Base-by-base conservation (phyloP, 2,797 vertebrate species). In the Parotocinclus haroldoi region DNA sequence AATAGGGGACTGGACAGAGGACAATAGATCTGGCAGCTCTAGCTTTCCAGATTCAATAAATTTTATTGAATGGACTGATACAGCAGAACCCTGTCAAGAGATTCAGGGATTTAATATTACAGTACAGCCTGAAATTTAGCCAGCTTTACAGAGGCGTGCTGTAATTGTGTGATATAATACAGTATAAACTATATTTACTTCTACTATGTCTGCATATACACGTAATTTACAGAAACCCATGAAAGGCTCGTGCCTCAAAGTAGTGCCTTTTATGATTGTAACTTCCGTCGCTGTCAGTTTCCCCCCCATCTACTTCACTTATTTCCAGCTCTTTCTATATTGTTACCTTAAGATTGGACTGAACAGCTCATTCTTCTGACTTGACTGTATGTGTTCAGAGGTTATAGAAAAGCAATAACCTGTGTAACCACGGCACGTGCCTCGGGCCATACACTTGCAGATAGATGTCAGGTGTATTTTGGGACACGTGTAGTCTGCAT, bases 401-500 rank as follows among this genome's bases (percentile, higher is more conserved):
- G 53, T 56, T 49, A 58, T 10, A 63, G 61, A 63, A 72, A 46
- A 54, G 49, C 64, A 56, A 58, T 51, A 54, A 40, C 16, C 18
- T 9, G 13, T 4, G 48, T 66, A 54, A 66, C 11, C 5, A 12
- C 1, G 37, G 37, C 78, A 77, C 55, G 70, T 79, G 75, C 50
- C 10, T 10, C 8, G 16, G 27, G 51, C 12, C 44, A 5, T 49
- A 69, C 58, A 71, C 70, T 78, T 27, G 27, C 53, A 64, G 38
- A n/a, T n/a, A 8, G 70, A 50, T 16, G 64, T 72, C 72, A 66
- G 61, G 65, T 75, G 78, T 60, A 70, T 45, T n/a, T 12, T 7
- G 45, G 12, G 61, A 66, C 75, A 77, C 77, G 72, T 79, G 75
- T 19, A 13, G 36, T 58, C 17, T 17, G 19, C 19, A 9, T 9